A percentile compares a stretch with the other conserved stretches of the same genome.
These are phyloP conservation scores for Athrips mouffetella DNA, from an alignment of 2,888 invertebrate species.

Conservation along the genomic window DNA sequence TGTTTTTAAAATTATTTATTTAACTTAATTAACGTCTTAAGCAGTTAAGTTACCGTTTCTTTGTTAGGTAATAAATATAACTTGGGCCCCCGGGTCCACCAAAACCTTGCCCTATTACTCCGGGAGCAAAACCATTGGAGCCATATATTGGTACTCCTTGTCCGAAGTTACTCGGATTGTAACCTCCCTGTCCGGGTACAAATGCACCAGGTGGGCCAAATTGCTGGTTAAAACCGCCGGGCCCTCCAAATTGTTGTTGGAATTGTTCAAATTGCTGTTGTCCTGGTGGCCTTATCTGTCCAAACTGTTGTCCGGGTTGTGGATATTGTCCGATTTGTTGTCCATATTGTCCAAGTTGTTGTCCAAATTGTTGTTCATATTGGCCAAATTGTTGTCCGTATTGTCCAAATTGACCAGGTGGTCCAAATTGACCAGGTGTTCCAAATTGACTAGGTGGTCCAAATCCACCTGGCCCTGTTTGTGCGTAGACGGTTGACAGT, in stretches of 20 bases:
- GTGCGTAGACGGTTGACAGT: not conserved
- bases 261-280: not conserved
- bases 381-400: not conserved
- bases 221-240: not conserved
- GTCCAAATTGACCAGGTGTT: not conserved
- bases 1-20: not conserved
- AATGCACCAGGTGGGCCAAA: not conserved
- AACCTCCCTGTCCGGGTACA: not conserved
- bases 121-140: not conserved
- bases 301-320: not conserved
- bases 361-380: not conserved
- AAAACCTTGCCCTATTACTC: no score
- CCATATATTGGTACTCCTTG: not conserved
- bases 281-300: no score
- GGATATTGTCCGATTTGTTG: not conserved
- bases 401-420: not conserved
- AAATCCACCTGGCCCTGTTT: not conserved
- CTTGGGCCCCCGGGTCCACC: not conserved
- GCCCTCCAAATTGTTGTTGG: not conserved
- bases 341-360: not conserved
- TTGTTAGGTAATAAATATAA: no score
- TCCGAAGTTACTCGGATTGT: not conserved
- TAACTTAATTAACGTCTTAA: not conserved
- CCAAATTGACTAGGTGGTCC: not conserved
- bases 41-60: no score